Evolutionary conservation across 2,113 vertebrate species (phyloP), one percentile per base, ranked within the genome.

Genomic region (Gymnorhina tibicen): DNA sequence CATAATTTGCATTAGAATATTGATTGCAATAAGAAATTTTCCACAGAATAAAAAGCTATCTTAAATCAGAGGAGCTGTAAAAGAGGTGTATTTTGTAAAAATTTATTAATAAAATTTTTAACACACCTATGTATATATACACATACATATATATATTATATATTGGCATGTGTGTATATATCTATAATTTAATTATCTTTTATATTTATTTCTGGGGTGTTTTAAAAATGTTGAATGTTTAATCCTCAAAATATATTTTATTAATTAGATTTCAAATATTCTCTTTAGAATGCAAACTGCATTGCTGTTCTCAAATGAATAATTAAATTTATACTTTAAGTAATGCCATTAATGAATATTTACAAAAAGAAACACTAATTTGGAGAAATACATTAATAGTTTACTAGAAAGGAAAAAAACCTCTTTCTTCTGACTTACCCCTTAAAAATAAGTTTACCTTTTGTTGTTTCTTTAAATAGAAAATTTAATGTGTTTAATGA

Each of bases 221-320:
- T 62, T 81, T 87, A 30, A 89, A 86, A 91, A 64, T 55, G 4
- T 55, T 41, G n/a, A 69, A 24, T 87, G 49, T 73, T 93, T 60
- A 66, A 72, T 66, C 82, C 37, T 91, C 52, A 93, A 79, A 85
- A 56, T 67, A 73, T 88, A 81, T 89, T 95, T 95, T 92, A 85
- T 85, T 95, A 80, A 91, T 66, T 87, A 87, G 28, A 63, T 89
- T 83, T 87, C 21, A 75, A 13, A 69, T 68, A 86, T 59, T 93
- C 56, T 92, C 42, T 95, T 87, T 89, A 85, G 55, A 70, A 89
- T 92, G 67, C 7, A 20, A 94, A 96, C 69, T 81, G 41, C 42
- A 72, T 93, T 91, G 63, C 63, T 92, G 39, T 89, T 91, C 56
- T 93, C 80, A 96, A 88, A 83, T 75, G 53, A 87, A 86, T 86